Evolutionary conservation across 2,113 vertebrate species (phyloP).

Genomic region (Gallinago undulata): DNA sequence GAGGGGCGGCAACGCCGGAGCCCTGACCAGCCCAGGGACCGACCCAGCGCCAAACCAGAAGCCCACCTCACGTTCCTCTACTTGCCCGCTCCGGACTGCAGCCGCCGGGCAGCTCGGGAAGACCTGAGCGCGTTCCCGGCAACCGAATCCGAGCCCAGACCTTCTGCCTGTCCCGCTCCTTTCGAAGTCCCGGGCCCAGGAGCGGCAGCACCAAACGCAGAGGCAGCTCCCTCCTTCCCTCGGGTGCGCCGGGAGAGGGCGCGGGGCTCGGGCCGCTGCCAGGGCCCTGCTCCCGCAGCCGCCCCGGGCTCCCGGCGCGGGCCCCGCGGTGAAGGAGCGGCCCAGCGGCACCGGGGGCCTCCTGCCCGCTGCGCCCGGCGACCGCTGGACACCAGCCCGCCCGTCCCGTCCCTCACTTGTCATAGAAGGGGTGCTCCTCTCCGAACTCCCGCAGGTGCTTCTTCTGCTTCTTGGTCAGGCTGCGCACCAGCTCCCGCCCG

Average conservation of each 20-base stretch:
- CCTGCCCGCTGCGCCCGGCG: background rate
- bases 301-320: background rate
- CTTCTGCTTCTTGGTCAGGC: slow-evolving; percentile 88
- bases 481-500: slow-evolving; percentile 44
- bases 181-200: background rate
- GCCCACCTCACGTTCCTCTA: rapidly evolving
- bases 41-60: rapidly evolving
- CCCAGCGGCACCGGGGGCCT: background rate
- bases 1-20: too few species aligned
- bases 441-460: slow-evolving; percentile 91
- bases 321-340: background rate
- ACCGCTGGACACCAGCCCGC: too few species aligned
- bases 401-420: slow-evolving; percentile 73
- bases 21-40: background rate
- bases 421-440: slow-evolving; percentile 91
- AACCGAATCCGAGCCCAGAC: rapidly evolving
- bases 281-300: background rate
- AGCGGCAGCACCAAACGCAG: rapidly evolving
- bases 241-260: rapidly evolving
- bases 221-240: rapidly evolving
- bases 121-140: rapidly evolving
- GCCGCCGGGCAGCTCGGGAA: background rate
- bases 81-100: rapidly evolving
- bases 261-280: background rate
- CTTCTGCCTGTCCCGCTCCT: background rate